These are phyloP conservation scores for Lithophane socia DNA, from an alignment of 2,888 invertebrate species.

Conservation along the genomic window DNA sequence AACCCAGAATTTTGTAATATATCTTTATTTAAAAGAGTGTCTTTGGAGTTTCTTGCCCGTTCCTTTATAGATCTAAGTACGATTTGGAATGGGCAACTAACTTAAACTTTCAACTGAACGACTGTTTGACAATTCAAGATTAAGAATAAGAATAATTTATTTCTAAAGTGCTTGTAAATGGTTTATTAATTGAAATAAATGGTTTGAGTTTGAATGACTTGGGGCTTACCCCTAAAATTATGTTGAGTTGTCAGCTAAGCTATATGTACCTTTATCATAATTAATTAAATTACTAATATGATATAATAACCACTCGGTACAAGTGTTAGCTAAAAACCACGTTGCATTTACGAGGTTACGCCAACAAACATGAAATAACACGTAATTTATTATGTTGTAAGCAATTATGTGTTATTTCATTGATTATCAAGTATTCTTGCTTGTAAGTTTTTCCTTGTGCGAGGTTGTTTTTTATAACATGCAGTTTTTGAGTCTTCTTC, in stretches of 20 bases:
- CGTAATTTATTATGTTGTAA: conserved; percentile 52
- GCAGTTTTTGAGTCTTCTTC: not conserved
- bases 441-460: conserved; percentile 26
- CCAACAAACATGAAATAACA: conserved; percentile 43
- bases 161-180: too few species aligned
- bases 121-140: too few species aligned
- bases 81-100: too few species aligned
- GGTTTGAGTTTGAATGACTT: too few species aligned
- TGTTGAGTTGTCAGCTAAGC: not conserved
- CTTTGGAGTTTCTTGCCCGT: too few species aligned
- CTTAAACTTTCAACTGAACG: too few species aligned
- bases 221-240: not conserved
- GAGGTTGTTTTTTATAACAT: conserved; percentile 8
- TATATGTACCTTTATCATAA: too few species aligned
- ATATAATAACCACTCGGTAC: conserved; percentile 17
- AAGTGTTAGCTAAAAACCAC: conserved; percentile 21
- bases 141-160: too few species aligned
- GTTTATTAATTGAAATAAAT: too few species aligned
- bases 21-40: too few species aligned
- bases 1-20: too few species aligned
- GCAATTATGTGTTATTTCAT: conserved; percentile 36
- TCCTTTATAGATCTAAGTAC: too few species aligned
- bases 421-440: conserved; percentile 37
- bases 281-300: conserved; percentile 9
- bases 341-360: conserved; percentile 35